Conservation (phyloP, 1,140 invertebrate genomes). For the Pseudomyrmex concolor region DNA sequence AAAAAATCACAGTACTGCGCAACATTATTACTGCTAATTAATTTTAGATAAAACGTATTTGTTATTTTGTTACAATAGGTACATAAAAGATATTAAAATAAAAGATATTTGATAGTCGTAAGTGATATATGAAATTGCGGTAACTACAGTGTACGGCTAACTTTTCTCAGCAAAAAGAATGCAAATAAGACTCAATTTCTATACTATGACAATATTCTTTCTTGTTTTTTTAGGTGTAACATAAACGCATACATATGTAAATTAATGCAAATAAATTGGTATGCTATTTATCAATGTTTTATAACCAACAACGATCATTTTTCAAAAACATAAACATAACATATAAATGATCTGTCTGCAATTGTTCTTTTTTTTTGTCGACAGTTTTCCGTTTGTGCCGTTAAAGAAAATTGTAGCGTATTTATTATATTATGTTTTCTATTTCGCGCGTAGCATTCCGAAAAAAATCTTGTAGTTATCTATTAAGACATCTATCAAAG, state of each 20-base stretch:
- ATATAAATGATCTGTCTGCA: background rate
- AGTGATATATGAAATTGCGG: constrained; percentile 25
- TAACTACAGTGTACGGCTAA: background rate
- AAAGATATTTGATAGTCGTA: constrained; percentile 42
- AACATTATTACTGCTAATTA: constrained; percentile 74
- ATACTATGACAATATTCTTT: background rate
- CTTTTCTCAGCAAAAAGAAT: constrained; percentile 27
- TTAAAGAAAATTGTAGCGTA: background rate
- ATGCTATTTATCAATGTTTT: constrained; percentile 35
- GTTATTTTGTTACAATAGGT: constrained; percentile 76
- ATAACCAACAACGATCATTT: constrained; percentile 17
- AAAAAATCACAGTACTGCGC: constrained; percentile 57
- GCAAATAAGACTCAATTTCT: constrained; percentile 3
- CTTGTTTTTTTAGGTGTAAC: background rate
- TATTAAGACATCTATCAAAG: background rate
- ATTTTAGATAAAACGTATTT: constrained; percentile 79
- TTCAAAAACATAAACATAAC: constrained; percentile 41
- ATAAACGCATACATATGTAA: background rate
- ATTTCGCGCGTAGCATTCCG: background rate
- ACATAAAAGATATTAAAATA: constrained; percentile 8
- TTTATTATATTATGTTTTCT: background rate
- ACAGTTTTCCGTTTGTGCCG: background rate
- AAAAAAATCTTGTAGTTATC: background rate
- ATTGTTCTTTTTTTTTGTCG: background rate
- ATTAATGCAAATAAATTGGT: constrained; percentile 49